phyloP scores from a whole-genome alignment of 2,888 invertebrate species.

The Polyommatus icarus region DNA sequence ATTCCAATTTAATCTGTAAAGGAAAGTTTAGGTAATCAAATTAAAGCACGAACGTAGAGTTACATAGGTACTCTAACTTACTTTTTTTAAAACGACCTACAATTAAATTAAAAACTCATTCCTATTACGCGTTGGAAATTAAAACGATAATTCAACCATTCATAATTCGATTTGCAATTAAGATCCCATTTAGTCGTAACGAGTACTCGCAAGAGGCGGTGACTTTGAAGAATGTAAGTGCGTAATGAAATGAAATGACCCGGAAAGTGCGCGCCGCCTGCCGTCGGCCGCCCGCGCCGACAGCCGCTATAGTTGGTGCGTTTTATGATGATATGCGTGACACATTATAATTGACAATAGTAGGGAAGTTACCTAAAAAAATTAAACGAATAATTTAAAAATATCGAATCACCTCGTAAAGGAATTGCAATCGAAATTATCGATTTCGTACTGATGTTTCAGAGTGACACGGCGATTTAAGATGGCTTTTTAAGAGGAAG shows the following conservation, averaged over 20 bases:
- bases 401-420: no score
- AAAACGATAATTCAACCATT: constrained; percentile 30
- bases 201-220: constrained; percentile 29
- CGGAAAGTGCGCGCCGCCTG: constrained; percentile 22
- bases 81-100: neutral
- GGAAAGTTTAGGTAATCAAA: neutral
- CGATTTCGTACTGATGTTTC: no score
- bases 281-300: neutral
- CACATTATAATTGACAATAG: no score
- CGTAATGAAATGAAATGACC: constrained; percentile 34
- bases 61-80: neutral
- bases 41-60: no score
- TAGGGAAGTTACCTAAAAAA: no score
- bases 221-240: constrained; percentile 32
- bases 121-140: neutral
- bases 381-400: no score
- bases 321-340: no score
- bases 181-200: constrained; percentile 31
- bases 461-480: no score
- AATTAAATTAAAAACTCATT: neutral
- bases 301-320: no score
- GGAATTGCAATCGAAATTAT: no score
- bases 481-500: no score
- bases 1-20: neutral
- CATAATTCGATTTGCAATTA: constrained; percentile 34